phyloP scores from a whole-genome alignment of 2,888 invertebrate species.

The Ditylenchus weischeri region DNA sequence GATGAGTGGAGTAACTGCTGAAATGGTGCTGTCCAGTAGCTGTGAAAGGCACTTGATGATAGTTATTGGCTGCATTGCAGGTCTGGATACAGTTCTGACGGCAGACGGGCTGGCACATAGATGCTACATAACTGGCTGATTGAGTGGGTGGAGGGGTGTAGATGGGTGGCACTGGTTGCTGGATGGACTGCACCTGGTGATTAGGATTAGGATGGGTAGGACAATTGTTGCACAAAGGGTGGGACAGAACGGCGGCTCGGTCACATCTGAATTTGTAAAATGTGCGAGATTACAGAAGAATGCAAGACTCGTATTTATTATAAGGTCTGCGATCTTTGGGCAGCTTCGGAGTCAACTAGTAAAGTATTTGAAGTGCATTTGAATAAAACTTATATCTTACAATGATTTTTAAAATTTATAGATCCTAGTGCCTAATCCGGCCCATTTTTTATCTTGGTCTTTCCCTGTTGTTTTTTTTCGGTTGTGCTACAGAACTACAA shows the following conservation, averaged over 20 bases:
- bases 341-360: too few relatives aligned
- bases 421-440: too few relatives aligned
- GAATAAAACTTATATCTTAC: too few relatives aligned
- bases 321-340: background rate
- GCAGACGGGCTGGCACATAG: constrained; percentile 1
- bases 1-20: background rate
- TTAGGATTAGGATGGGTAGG: background rate
- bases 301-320: background rate
- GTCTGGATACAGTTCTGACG: background rate
- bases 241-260: constrained; percentile 1
- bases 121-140: background rate
- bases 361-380: too few relatives aligned
- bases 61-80: background rate
- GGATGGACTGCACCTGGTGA: background rate
- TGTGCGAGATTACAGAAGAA: background rate
- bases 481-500: too few relatives aligned
- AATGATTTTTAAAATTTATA: too few relatives aligned
- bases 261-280: constrained; percentile 3
- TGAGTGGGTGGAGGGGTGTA: background rate
- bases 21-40: background rate
- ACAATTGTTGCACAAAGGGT: background rate
- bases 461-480: too few relatives aligned
- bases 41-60: background rate
- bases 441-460: too few relatives aligned
- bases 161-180: background rate